Conservation (phyloP, 2,888 invertebrate genomes). For the Cataglyphis altisquamis region DNA sequence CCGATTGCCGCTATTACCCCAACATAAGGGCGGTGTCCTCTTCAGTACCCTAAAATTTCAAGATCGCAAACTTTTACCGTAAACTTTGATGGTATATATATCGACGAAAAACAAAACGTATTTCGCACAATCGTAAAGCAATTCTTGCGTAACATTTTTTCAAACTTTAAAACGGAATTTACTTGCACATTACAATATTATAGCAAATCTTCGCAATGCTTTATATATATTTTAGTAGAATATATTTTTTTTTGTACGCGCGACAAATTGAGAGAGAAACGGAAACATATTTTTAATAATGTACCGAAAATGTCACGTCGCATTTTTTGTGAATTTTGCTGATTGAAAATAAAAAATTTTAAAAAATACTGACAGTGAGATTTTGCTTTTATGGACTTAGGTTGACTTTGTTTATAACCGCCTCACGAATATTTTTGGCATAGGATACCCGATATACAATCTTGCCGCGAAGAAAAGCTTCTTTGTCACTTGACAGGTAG, state of each 20-base stretch:
- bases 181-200: not conserved
- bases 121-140: constrained; percentile 40
- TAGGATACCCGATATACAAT: constrained; percentile 14
- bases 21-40: constrained; percentile 33
- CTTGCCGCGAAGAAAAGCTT: constrained; percentile 15
- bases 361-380: not conserved
- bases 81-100: constrained; percentile 67
- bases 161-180: constrained; percentile 36
- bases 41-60: constrained; percentile 57
- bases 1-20: constrained; percentile 43
- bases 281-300: constrained; percentile 8
- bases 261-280: not conserved
- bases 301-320: not conserved
- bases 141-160: constrained; percentile 16
- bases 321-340: not conserved
- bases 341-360: not conserved
- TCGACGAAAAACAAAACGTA: constrained; percentile 38
- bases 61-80: constrained; percentile 59
- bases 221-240: not conserved
- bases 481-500: constrained; percentile 35
- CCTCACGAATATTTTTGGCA: not conserved
- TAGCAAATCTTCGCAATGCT: not conserved
- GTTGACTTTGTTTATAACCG: not conserved
- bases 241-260: not conserved
- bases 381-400: not conserved